Base-by-base conservation (phyloP, 2,113 vertebrate species). In the Sciurus niger region DNA sequence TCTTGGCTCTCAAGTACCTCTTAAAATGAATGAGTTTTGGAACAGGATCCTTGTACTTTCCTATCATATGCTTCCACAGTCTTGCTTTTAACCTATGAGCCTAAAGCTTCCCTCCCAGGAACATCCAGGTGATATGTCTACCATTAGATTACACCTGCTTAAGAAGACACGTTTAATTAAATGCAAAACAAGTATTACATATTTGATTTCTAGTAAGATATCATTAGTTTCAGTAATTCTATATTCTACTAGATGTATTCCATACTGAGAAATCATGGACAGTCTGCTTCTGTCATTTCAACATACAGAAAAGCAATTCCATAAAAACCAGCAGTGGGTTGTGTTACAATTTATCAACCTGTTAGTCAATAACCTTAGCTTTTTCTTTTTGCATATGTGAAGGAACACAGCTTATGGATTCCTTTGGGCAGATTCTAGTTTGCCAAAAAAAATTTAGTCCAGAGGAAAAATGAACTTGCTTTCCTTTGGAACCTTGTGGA, bases 391-490 rank as follows among this genome's bases (percentile, higher is more conserved):
- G 63, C 20, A 53, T 93, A 51, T 77, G 78, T 85, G 70, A 90
- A 94, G 63, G 55, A 94, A 94, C 89, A 43, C 22, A 0, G 8
- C n/a, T 89, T 46, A 0, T 4, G 34, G 25, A 68, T 92, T 92
- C 95, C 91, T 97, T 43, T 96, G 60, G 86, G 30, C 80, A 94
- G 7, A 55, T 87, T 90, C n/a, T 72, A 40, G 46, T 76, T 87
- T 94, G 93, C 94, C 89, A 96, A 95, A 92, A 89, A 89, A 93
- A 73, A 43, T 34, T 83, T 80, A 90, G 93, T 76, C 48, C 89
- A 70, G 65, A 96, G 84, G 67, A 77, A 97, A 46, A 25, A 34
- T 11, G 9, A 67, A 73, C 22, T 93, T 28, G 34, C 25, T 96
- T 3, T 90, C 74, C 0, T 6, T 72, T 94, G 83, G 68, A 97